Percentiles rank a stretch among this genome's conserved stretches.
phyloP scores from a whole-genome alignment of 1,140 invertebrate species.

The Achatina immaculata region DNA sequence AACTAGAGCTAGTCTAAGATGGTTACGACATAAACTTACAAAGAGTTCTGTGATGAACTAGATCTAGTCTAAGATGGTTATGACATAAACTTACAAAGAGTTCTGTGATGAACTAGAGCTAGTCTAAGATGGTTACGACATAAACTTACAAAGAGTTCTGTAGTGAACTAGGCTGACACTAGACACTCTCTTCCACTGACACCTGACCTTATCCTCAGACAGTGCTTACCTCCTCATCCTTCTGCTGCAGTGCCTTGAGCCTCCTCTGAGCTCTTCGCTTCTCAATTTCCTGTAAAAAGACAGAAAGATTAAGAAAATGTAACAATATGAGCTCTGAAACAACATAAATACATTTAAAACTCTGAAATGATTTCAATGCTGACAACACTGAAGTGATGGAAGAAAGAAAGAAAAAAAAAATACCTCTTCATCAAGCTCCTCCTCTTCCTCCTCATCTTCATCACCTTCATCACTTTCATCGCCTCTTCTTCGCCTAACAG shows the following conservation, averaged over 20 bases:
- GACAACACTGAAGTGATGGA: neutral
- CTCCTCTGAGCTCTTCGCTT: conserved; percentile 80
- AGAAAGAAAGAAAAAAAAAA: conserved; percentile 6
- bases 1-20: too few relatives aligned
- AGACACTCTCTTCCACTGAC: too few relatives aligned
- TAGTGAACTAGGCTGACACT: too few relatives aligned
- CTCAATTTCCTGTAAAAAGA: conserved; percentile 80
- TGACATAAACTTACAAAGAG: too few relatives aligned
- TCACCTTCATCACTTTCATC: conserved; percentile 79
- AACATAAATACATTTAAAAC: neutral
- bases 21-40: too few relatives aligned
- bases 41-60: too few relatives aligned
- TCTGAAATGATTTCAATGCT: neutral
- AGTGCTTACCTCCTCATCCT: conserved; percentile 74
- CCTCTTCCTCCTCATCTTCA: conserved; percentile 63
- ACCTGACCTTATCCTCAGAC: too few relatives aligned
- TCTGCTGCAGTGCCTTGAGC: conserved; percentile 78
- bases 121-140: too few relatives aligned
- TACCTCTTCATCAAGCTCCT: conserved; percentile 68
- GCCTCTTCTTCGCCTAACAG: conserved; percentile 64
- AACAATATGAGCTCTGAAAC: neutral
- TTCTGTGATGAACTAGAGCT: too few relatives aligned
- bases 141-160: too few relatives aligned
- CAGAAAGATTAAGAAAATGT: neutral
- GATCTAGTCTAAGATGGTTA: too few relatives aligned